These are phyloP conservation scores for Dicrostonyx torquatus DNA, from an alignment of 2,797 vertebrate species.

Conservation along the genomic window DNA sequence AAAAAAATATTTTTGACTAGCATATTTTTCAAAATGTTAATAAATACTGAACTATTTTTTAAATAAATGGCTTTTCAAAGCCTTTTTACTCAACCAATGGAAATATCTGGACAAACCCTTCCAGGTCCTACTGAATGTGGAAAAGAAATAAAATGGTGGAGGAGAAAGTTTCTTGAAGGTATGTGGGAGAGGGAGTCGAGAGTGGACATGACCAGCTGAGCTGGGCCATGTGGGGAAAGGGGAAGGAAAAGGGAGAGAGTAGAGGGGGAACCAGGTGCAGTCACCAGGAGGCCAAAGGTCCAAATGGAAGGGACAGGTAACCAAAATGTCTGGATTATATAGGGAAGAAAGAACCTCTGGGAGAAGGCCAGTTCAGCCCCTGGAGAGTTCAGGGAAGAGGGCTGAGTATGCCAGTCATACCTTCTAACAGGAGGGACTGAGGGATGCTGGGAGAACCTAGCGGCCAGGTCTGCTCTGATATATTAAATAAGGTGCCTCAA, in stretches of 20 bases:
- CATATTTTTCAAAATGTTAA: conserved; percentile 71
- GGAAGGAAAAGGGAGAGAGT: neutral
- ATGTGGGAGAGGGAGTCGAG: neutral
- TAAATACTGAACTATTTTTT: neutral
- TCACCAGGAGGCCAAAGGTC: neutral
- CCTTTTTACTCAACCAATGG: neutral
- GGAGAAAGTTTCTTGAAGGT: neutral
- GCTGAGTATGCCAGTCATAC: neutral
- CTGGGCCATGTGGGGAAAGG: neutral
- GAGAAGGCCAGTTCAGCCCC: neutral
- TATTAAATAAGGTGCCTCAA: neutral
- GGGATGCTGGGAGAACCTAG: neutral
- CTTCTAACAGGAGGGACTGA: neutral
- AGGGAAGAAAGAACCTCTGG: neutral
- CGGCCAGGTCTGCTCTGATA: neutral
- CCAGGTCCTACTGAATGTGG: neutral
- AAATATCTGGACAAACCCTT: neutral
- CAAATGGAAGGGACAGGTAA: neutral
- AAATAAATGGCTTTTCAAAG: conserved; percentile 46
- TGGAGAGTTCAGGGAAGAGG: neutral
- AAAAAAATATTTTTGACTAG: conserved; percentile 62
- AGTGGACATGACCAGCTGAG: neutral
- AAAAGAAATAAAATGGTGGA: neutral
- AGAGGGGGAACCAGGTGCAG: neutral
- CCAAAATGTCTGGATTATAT: neutral